Evolutionary conservation across 2,113 vertebrate genomes (phyloP).

Genomic region (Pteruthius melanotis): DNA sequence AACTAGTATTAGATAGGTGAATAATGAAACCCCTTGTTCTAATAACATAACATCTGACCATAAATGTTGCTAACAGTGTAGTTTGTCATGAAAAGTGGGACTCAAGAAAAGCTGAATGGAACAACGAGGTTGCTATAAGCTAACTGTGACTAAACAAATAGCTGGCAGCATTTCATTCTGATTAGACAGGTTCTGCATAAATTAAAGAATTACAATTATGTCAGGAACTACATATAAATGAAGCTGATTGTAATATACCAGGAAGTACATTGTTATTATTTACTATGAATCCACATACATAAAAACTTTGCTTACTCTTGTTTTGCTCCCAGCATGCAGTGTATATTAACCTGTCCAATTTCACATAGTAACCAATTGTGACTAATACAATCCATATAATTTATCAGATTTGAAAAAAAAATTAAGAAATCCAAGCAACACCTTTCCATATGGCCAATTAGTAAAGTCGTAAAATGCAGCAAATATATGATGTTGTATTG

Average conservation of each 20-base stretch:
- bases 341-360: constrained; percentile 51
- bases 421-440: constrained; percentile 78
- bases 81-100: not conserved
- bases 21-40: not conserved
- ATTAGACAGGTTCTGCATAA: constrained; percentile 56
- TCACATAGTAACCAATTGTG: constrained; percentile 66
- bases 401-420: constrained; percentile 53
- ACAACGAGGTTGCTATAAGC: not conserved
- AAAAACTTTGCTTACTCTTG: constrained; percentile 59
- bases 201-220: constrained; percentile 55
- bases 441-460: constrained; percentile 86
- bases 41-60: not conserved
- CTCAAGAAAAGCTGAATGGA: constrained; percentile 6
- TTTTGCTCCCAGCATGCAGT: constrained; percentile 46
- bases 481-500: constrained; percentile 80
- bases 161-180: constrained; percentile 36
- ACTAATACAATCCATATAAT: constrained; percentile 73
- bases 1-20: not conserved
- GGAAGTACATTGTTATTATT: constrained; percentile 23
- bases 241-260: constrained; percentile 20
- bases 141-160: constrained; percentile 41
- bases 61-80: not conserved
- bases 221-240: constrained; percentile 50
- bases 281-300: constrained; percentile 5
- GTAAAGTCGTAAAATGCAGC: constrained; percentile 75